These are phyloP conservation scores for Druon quercuslanigerum DNA, from an alignment of 1,140 invertebrate genomes.

Conservation along the genomic window DNA sequence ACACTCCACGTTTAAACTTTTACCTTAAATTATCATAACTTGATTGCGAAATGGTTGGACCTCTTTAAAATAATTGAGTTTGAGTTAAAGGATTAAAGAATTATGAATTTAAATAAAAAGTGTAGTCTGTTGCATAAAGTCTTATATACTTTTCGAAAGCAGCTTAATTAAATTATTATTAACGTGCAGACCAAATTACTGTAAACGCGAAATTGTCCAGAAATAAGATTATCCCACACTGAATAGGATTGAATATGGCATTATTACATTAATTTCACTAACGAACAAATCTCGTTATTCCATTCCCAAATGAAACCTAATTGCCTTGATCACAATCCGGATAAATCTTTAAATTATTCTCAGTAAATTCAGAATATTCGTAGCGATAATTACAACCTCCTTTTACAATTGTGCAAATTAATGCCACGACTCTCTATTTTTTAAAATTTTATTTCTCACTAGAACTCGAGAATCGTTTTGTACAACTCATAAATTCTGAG, in stretches of 20 bases:
- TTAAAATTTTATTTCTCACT: neutral
- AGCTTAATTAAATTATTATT: neutral
- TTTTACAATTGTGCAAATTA: neutral
- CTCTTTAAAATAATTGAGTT: neutral
- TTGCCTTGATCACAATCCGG: slow-evolving; percentile 15
- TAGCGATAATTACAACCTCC: neutral
- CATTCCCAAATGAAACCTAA: slow-evolving; percentile 6
- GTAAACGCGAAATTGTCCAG: neutral
- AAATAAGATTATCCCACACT: slow-evolving; percentile 6
- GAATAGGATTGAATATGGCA: neutral
- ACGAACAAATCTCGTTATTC: slow-evolving; percentile 12
- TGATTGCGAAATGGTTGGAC: too few species aligned
- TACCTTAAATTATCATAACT: too few species aligned
- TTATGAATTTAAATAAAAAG: slow-evolving; percentile 18
- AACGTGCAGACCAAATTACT: neutral
- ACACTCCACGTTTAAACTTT: too few species aligned
- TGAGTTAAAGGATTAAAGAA: slow-evolving; percentile 5
- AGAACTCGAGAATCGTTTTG: neutral
- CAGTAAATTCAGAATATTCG: neutral
- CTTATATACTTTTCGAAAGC: neutral
- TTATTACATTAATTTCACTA: slow-evolving; percentile 8
- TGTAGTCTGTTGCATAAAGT: neutral
- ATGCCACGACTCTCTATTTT: neutral
- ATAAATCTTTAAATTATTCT: slow-evolving; percentile 1
- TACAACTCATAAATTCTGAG: neutral